These are phyloP conservation scores for Mallateleia sp. DNA, from an alignment of 2,888 invertebrate genomes.

Conservation along the genomic window DNA sequence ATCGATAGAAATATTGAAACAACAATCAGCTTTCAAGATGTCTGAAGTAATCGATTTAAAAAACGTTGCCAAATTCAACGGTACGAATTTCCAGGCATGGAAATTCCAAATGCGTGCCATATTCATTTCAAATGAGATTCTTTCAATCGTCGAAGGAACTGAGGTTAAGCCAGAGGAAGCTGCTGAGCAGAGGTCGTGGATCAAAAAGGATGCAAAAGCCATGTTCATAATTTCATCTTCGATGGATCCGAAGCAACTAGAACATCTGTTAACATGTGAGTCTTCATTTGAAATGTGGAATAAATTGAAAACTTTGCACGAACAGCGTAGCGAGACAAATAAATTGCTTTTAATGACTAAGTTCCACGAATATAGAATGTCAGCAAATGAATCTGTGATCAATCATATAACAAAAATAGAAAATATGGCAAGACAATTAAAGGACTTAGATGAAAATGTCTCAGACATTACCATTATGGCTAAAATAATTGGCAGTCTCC, in stretches of 20 bases:
- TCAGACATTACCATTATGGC: slow-evolving; percentile 74
- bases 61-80: slow-evolving; percentile 40
- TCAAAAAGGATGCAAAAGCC: no score
- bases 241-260: slow-evolving; percentile 46
- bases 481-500: slow-evolving; percentile 78
- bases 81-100: slow-evolving; percentile 51
- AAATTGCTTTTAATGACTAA: slow-evolving; percentile 19
- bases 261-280: slow-evolving; percentile 37
- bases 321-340: slow-evolving; percentile 30
- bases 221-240: no score
- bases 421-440: slow-evolving; percentile 8
- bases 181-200: slow-evolving; percentile 47
- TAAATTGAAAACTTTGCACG: slow-evolving; percentile 13
- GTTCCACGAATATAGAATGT: neutral
- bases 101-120: slow-evolving; percentile 43
- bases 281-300: slow-evolving; percentile 21
- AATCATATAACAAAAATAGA: neutral
- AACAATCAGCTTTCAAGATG: no score
- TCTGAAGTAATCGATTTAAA: neutral
- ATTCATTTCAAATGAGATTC: slow-evolving; percentile 43
- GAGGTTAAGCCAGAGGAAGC: slow-evolving; percentile 36
- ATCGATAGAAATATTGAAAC: no score
- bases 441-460: slow-evolving; percentile 75
- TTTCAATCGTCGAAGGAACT: slow-evolving; percentile 40
- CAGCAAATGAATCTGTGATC: neutral